phyloP scores from a whole-genome alignment of 2,888 invertebrate genomes.

The Poecilobothrus nobilitatus region DNA sequence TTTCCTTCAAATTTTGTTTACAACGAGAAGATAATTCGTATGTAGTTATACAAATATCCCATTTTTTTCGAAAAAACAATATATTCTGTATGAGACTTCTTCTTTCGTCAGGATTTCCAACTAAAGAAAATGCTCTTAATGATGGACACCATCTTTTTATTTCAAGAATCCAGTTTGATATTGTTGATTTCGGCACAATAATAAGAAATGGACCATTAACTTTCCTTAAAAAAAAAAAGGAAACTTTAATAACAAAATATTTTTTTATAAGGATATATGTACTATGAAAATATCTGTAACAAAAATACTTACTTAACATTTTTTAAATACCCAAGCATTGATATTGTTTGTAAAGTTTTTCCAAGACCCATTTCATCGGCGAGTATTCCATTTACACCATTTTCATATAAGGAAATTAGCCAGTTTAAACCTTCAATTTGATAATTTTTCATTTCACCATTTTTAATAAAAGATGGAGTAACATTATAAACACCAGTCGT shows the following conservation, averaged over 20 bases:
- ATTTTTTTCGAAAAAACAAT: slow-evolving; percentile 74
- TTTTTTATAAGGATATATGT: background rate
- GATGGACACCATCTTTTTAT: slow-evolving; percentile 91
- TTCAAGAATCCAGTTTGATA: slow-evolving; percentile 94
- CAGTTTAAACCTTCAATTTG: slow-evolving; percentile 93
- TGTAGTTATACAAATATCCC: slow-evolving; percentile 93
- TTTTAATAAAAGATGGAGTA: slow-evolving; percentile 70
- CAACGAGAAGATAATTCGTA: slow-evolving; percentile 95
- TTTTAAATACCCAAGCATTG: slow-evolving; percentile 91
- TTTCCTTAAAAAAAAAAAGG: slow-evolving; percentile 51
- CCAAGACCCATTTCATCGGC: slow-evolving; percentile 98
- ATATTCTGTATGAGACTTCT: slow-evolving; percentile 76
- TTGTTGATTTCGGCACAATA: slow-evolving; percentile 91
- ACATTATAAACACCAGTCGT: too few species aligned
- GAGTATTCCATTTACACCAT: slow-evolving; percentile 92
- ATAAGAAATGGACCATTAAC: slow-evolving; percentile 88
- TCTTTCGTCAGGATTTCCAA: slow-evolving; percentile 83
- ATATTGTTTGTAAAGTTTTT: slow-evolving; percentile 93
- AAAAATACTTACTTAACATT: slow-evolving; percentile 49
- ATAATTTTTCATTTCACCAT: slow-evolving; percentile 88
- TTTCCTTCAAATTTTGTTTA: slow-evolving; percentile 87
- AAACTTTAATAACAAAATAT: background rate
- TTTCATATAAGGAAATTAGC: slow-evolving; percentile 94
- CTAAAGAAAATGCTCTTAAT: slow-evolving; percentile 77
- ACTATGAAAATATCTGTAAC: too few species aligned